Evolutionary conservation across 2,797 vertebrate species (phyloP).

Genomic region (Takifugu ocellatus): DNA sequence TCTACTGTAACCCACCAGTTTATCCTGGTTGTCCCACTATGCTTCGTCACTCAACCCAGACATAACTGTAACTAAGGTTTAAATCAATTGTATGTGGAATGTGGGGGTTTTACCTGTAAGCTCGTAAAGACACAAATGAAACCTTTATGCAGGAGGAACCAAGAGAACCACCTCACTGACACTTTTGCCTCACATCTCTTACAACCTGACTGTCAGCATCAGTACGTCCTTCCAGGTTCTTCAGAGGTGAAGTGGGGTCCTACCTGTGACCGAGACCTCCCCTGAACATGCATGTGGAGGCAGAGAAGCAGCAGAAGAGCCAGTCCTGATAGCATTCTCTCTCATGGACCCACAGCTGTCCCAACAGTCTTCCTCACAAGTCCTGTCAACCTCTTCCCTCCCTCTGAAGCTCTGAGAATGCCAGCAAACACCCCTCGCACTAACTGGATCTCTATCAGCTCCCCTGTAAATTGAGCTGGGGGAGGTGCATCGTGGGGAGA

Average conservation of each 20-base stretch:
- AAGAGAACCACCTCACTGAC: no score
- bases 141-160: no score
- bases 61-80: slow-evolving; percentile 15
- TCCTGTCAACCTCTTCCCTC: slow-evolving; percentile 46
- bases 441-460: slow-evolving; percentile 24
- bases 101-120: no score
- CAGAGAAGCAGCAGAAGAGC: slow-evolving; percentile 78
- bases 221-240: slow-evolving; percentile 10
- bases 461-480: slow-evolving; percentile 72
- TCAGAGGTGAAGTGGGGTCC: slow-evolving; percentile 53
- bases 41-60: slow-evolving; percentile 5
- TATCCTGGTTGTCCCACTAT: background rate
- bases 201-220: no score
- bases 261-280: slow-evolving; percentile 88
- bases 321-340: slow-evolving; percentile 71
- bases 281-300: slow-evolving; percentile 81
- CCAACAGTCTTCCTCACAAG: slow-evolving; percentile 15
- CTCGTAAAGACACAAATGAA: no score
- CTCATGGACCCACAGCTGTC: slow-evolving; percentile 9
- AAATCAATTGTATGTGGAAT: no score
- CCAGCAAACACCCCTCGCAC: slow-evolving; percentile 33
- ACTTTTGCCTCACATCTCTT: no score
- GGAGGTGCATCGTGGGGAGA: slow-evolving; percentile 47
- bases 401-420: slow-evolving; percentile 51
- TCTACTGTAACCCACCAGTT: background rate